These are phyloP conservation scores for Paratilapia polleni DNA, from an alignment of 2,113 vertebrate genomes.

Conservation along the genomic window DNA sequence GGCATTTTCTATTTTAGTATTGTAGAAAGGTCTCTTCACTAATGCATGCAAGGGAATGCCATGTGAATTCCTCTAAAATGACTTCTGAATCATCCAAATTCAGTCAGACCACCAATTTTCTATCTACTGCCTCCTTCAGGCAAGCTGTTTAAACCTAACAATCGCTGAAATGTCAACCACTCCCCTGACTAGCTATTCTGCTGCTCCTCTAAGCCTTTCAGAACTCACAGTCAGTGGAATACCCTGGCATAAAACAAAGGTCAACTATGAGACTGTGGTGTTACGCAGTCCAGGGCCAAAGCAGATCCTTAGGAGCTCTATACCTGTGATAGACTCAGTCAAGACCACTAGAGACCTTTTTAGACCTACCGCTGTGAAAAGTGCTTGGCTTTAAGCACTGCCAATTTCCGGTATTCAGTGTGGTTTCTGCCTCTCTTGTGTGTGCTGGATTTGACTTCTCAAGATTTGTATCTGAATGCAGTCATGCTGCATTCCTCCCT, in stretches of 20 bases:
- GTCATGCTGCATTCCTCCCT: slow-evolving; percentile 52
- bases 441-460: slow-evolving; percentile 43
- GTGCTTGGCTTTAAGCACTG: slow-evolving; percentile 8
- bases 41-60: slow-evolving; percentile 48
- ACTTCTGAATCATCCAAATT: slow-evolving; percentile 51
- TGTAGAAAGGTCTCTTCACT: slow-evolving; percentile 65
- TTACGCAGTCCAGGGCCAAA: slow-evolving; percentile 52
- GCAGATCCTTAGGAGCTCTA: slow-evolving; percentile 9
- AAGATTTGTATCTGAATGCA: slow-evolving; percentile 60
- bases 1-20: slow-evolving; percentile 57
- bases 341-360: background rate
- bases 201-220: slow-evolving; percentile 29
- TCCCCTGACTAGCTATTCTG: slow-evolving; percentile 55
- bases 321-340: slow-evolving; percentile 23
- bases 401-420: slow-evolving; percentile 21
- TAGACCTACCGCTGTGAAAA: slow-evolving; percentile 23
- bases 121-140: slow-evolving; percentile 52
- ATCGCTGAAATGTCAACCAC: slow-evolving; percentile 69
- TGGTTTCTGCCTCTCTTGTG: slow-evolving; percentile 16
- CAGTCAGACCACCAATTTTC: slow-evolving; percentile 42
- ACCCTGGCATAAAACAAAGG: slow-evolving; percentile 70
- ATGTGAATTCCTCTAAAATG: slow-evolving; percentile 42
- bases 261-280: slow-evolving; percentile 63
- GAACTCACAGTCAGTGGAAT: slow-evolving; percentile 51
- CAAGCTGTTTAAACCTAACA: slow-evolving; percentile 63